Base-by-base conservation (phyloP, 2,797 vertebrate species). In the Enteromius mattozi region DNA sequence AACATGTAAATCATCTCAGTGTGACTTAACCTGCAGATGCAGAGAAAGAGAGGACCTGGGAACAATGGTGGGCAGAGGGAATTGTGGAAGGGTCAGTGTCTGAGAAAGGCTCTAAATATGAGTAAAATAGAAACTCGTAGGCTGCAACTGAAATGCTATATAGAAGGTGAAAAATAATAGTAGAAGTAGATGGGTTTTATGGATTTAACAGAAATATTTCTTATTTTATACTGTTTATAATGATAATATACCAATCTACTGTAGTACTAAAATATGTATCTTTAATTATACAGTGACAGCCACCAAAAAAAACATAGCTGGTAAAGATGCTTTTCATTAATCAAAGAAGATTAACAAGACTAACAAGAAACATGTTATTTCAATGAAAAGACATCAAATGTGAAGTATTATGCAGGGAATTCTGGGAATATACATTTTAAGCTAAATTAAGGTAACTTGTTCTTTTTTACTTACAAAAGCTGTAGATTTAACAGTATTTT, bases 31-130 rank as follows among this genome's bases (percentile, higher is more conserved):
- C 33, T 80, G 65, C 61, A 68, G 45, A 61, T 75, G 74, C 33
- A 12, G 56, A 59, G 54, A 33, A 27, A 45, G 24, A 19, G 92
- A 90, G 89, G 88, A 93, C 93, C 94, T 94, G 45, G 65, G 66
- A 69, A 37, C 27, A 78, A 47, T 33, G 1, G 19, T 13, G 30
- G 54, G 54, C 54, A 78, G 37, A 66, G 27, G 61, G 17, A 66
- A 21, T 66, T 66, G 40, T 79, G 42, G 19, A 78, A 42, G 7
- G n/a, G 37, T 78, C 51, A 59, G 35, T 40, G n/a, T 76, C 74
- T 9, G 33, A 76, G 37, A 42, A 78, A 42, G n/a, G n/a, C n/a
- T 56, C 7, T 77, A 78, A 19, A 77, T 61, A 77, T 59, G 75
- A 42, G 35, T 56, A 33, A 37, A 76, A 27, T 30, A 65, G 6